A percentile compares a stretch with the other conserved stretches of the same genome.
phyloP scores from a whole-genome alignment of 64 coral and sea anemone species.

The Pocillopora damicornis region DNA sequence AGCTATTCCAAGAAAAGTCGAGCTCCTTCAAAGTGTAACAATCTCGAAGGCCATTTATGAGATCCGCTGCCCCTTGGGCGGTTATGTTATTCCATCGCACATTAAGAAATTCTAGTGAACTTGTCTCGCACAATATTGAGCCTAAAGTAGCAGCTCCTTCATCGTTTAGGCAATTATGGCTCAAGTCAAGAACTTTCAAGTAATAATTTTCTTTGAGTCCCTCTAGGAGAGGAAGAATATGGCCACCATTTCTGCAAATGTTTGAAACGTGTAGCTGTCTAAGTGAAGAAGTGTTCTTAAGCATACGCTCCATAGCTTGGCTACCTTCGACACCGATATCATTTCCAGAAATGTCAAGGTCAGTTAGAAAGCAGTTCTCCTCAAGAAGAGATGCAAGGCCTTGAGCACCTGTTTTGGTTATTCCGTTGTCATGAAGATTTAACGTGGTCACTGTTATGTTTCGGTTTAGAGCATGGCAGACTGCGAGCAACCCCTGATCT shows the following conservation, averaged over 20 bases:
- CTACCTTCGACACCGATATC: slow-evolving; percentile 42
- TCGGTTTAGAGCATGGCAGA: slow-evolving; percentile 26
- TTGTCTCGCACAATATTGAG: background rate
- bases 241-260: background rate
- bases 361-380: slow-evolving; percentile 50
- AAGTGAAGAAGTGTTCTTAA: slow-evolving; percentile 26
- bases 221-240: slow-evolving; percentile 4
- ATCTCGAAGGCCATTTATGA: background rate
- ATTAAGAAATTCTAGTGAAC: slow-evolving; percentile 32
- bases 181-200: slow-evolving; percentile 17
- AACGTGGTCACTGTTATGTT: slow-evolving; percentile 32
- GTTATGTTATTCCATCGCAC: slow-evolving; percentile 47
- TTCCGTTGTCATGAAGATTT: slow-evolving; percentile 79
- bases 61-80: slow-evolving; percentile 4
- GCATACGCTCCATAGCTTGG: slow-evolving; percentile 2
- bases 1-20: slow-evolving; percentile 46
- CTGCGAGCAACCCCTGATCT: slow-evolving; percentile 36
- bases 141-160: background rate
- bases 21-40: slow-evolving; percentile 31
- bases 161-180: slow-evolving; percentile 27
- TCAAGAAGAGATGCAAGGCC: slow-evolving; percentile 48
- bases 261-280: slow-evolving; percentile 39
- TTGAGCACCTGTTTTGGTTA: slow-evolving; percentile 21
- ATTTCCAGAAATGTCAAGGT: slow-evolving; percentile 54
- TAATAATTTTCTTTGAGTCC: slow-evolving; percentile 3